These are phyloP conservation scores for Xylocopa sonorina DNA, from an alignment of 1,140 invertebrate genomes.

Conservation along the genomic window DNA sequence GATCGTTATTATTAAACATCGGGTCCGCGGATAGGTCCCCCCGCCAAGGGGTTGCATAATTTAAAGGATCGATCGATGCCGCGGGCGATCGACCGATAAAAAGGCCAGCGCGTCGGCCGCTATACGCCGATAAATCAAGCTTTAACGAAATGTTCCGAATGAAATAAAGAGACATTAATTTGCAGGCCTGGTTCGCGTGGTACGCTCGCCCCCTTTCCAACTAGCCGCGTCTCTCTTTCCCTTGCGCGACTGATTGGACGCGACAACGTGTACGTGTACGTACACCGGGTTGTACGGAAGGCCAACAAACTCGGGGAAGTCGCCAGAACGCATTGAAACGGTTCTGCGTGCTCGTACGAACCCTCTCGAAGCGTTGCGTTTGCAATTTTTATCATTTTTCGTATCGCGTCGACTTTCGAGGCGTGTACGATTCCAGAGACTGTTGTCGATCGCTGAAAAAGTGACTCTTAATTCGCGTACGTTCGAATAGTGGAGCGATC, in stretches of 20 bases:
- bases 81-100: constrained; percentile 45
- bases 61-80: constrained; percentile 49
- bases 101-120: constrained; percentile 13
- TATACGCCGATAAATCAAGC: constrained; percentile 54
- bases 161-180: constrained; percentile 74
- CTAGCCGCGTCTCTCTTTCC: neutral
- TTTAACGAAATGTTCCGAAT: constrained; percentile 60
- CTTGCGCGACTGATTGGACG: neutral
- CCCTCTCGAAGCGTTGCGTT: neutral
- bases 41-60: constrained; percentile 54
- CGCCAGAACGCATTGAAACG: too few species aligned
- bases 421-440: too few species aligned
- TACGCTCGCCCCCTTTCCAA: neutral
- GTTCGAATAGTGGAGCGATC: neutral
- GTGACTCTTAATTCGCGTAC: neutral
- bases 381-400: too few species aligned
- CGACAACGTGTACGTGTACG: constrained; percentile 30
- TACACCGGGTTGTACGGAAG: neutral
- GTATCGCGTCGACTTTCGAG: too few species aligned
- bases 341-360: neutral
- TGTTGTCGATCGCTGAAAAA: too few species aligned
- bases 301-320: neutral
- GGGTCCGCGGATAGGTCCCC: constrained; percentile 19
- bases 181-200: constrained; percentile 48
- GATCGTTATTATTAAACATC: constrained; percentile 44